Evolutionary conservation across 2,113 vertebrate species (phyloP), one percentile per base, ranked within the genome.

Genomic region (Ammodytes marinus): DNA sequence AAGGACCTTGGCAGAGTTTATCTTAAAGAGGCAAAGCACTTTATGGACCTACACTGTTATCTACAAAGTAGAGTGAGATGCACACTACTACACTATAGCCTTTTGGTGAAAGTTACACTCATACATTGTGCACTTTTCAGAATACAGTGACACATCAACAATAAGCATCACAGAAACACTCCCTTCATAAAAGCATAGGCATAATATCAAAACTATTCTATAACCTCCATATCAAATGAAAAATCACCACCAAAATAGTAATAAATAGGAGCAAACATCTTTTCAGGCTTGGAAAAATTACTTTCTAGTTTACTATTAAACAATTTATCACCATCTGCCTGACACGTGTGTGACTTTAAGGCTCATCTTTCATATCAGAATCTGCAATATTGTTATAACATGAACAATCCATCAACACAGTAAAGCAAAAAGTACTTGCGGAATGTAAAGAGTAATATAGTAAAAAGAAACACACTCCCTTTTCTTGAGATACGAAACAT

Each of bases 1-100:
- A 66, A 90, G 76, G 47, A 66, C 71, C 35, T 59, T 71, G 82
- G 87, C 69, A 80, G 65, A 55, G 64, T 61, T 39, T 15, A 54
- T 80, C 55, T 80, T 87, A 86, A 89, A 89, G 84, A 66, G 77
- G 47, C 80, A 87, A 63, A 57, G 61, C 53, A 69, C 63, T 73
- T 27, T 2, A 37, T 17, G 69, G 61, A 43, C 6, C 39, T 27
- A 53, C 50, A 8, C 4, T 49, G 5, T 55, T 8, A 59, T 35
- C 37, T 37, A 40, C 19, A 50, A 12, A 63, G 43, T 46, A 19
- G 39, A 59, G 15, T 17, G 4, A 66, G 35, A 75, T 6, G 40
- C 17, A 58, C 27, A 27, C 27, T 27, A 52, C 42, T 27, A 54
- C 19, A 47, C 27, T 1, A 58, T 1, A 27, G 27, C 12, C 49